Base-by-base conservation (phyloP, 2,797 vertebrate species). In the Rallus crepitans region DNA sequence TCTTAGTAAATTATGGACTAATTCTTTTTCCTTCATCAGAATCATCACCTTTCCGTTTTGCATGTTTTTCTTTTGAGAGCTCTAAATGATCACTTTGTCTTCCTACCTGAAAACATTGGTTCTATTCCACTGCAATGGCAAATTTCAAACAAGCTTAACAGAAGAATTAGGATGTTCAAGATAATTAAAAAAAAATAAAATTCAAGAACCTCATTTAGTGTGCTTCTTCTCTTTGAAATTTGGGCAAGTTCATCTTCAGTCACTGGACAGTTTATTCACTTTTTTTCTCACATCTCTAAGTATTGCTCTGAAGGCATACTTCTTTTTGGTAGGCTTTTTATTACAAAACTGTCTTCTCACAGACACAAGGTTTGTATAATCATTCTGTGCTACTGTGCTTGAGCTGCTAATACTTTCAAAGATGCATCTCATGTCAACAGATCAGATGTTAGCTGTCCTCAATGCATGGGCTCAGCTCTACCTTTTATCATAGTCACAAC, bases 401-500 rank as follows among this genome's bases (percentile, higher is more conserved):
- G 8, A 6, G 17, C 31, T 48, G 8, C 3, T 65, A 42, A 37
- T 14, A 15, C 8, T 33, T 84, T 53, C 21, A 60, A 68, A 87
- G 8, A 4, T 79, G 7, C 15, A 53, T 37, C 24, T 89, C 15
- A 1, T 76, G n/a, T 35, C 30, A 30, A 20, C n/a, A 47, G 19
- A 68, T 75, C 73, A 79, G 13, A 18, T 19, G 5, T 16, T 24
- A 33, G 1, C 14, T 48, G 19, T 18, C 11, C 27, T 69, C 4
- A 0, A 5, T 16, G 11, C 35, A 7, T 2, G 30, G 66, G 19
- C 42, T 87, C 71, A 47, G 24, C 31, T 61, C 23, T 89, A 30
- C n/a, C 17, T 35, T 65, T 21, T 55, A 17, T 11, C 2, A 0
- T 14, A 65, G 27, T 10, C 2, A 0, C 14, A 19, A 15, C 6